These are phyloP conservation scores for Crotalus horridus DNA, from an alignment of 2,113 vertebrate genomes.

Conservation along the genomic window DNA sequence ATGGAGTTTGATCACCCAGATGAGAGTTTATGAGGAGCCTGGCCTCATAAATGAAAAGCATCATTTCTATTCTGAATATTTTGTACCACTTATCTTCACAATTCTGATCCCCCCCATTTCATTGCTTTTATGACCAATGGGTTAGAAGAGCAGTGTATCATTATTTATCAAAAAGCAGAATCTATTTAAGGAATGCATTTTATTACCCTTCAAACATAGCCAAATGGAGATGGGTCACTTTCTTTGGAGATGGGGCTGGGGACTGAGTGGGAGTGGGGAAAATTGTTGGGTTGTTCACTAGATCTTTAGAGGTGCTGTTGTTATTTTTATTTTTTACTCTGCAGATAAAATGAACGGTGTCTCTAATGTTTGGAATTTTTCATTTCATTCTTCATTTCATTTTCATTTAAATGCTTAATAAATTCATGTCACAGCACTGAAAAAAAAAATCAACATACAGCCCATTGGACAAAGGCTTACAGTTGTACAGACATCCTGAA, in stretches of 20 bases:
- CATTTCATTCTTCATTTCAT: neutral
- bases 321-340: conserved; percentile 9
- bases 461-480: conserved; percentile 39
- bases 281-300: conserved; percentile 2
- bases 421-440: conserved; percentile 24
- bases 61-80: neutral
- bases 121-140: conserved; percentile 14
- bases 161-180: conserved; percentile 9
- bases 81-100: neutral
- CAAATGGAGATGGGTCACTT: conserved; percentile 7
- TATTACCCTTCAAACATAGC: conserved; percentile 13
- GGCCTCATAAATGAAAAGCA: neutral
- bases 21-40: neutral
- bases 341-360: conserved; percentile 2
- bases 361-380: conserved; percentile 48
- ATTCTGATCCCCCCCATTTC: neutral
- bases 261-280: no score
- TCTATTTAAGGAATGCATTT: neutral
- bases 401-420: conserved; percentile 41
- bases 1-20: neutral
- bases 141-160: neutral
- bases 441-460: conserved; percentile 34
- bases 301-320: neutral
- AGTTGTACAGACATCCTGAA: conserved; percentile 54
- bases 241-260: neutral